A percentile compares a stretch with the other conserved stretches of the same genome.
Evolutionary conservation across 2,888 invertebrate genomes (phyloP).

Genomic region (Ophonus ardosiacus): DNA sequence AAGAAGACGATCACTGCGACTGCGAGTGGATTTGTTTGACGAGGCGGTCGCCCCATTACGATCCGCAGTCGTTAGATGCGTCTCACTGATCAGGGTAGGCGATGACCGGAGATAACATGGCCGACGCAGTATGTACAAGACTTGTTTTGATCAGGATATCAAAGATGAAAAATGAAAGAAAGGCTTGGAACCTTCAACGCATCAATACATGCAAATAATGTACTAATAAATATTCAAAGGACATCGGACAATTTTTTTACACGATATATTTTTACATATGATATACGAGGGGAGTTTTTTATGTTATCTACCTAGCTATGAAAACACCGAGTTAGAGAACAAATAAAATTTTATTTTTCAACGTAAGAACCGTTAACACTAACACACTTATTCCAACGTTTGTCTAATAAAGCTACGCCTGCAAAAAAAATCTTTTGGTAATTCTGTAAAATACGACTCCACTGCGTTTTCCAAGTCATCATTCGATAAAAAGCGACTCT

Average conservation of each 20-base stretch:
- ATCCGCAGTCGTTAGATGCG: constrained; percentile 49
- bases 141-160: not conserved
- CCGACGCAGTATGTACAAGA: not conserved
- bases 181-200: not conserved
- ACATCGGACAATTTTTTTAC: not conserved
- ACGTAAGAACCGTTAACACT: too few relatives aligned
- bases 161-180: not conserved
- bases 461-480: too few relatives aligned
- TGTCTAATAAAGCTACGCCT: too few relatives aligned
- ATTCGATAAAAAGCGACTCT: too few relatives aligned
- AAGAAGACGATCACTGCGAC: constrained; percentile 32
- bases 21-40: constrained; percentile 50
- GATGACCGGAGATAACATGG: not conserved
- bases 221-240: not conserved
- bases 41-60: constrained; percentile 47
- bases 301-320: too few relatives aligned
- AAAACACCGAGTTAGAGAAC: too few relatives aligned
- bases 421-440: too few relatives aligned
- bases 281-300: too few relatives aligned
- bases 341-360: too few relatives aligned
- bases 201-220: not conserved
- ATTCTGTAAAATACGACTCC: too few relatives aligned
- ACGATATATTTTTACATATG: too few relatives aligned
- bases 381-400: too few relatives aligned
- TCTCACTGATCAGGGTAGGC: constrained; percentile 28